Percentiles rank a stretch among this genome's conserved stretches.
These are phyloP conservation scores for Drosophila pseudotakahashii DNA, from an alignment of 2,888 invertebrate species.

Conservation along the genomic window DNA sequence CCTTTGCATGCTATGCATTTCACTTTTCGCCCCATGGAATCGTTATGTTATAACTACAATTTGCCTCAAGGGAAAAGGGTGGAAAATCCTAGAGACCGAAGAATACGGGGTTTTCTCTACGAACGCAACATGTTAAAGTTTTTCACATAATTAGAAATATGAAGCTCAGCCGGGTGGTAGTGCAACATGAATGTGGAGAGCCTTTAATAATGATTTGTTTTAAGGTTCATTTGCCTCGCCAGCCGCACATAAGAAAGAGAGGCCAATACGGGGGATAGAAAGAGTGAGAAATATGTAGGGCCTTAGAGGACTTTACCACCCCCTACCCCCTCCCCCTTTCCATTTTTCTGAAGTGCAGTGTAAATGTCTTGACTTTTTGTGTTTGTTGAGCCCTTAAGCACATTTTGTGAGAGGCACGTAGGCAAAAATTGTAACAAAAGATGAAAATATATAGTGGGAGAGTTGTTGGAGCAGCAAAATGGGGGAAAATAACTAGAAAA, in stretches of 20 bases:
- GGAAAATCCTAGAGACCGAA: conserved; percentile 7
- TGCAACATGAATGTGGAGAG: conserved; percentile 15
- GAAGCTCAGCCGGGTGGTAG: conserved; percentile 29
- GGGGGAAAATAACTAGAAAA: conserved; percentile 20
- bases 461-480: conserved; percentile 1
- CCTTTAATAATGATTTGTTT: conserved; percentile 74
- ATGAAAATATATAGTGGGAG: conserved; percentile 33
- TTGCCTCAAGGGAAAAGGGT: conserved; percentile 49
- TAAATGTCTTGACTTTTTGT: conserved; percentile 78
- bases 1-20: conserved; percentile 35
- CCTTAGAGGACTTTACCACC: conserved; percentile 4
- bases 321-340: conserved; percentile 1
- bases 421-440: conserved; percentile 51
- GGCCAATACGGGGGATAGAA: neutral
- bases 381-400: conserved; percentile 81
- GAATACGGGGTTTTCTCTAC: conserved; percentile 16
- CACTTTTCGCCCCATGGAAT: conserved; percentile 33
- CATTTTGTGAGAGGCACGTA: conserved; percentile 45
- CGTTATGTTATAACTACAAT: conserved; percentile 69
- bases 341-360: conserved; percentile 68
- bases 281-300: neutral
- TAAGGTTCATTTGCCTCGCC: conserved; percentile 72
- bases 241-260: neutral
- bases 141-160: conserved; percentile 78
- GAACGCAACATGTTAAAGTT: conserved; percentile 60